phyloP scores from a whole-genome alignment of 2,797 vertebrate genomes.

The Rousettus madagascariensis region DNA sequence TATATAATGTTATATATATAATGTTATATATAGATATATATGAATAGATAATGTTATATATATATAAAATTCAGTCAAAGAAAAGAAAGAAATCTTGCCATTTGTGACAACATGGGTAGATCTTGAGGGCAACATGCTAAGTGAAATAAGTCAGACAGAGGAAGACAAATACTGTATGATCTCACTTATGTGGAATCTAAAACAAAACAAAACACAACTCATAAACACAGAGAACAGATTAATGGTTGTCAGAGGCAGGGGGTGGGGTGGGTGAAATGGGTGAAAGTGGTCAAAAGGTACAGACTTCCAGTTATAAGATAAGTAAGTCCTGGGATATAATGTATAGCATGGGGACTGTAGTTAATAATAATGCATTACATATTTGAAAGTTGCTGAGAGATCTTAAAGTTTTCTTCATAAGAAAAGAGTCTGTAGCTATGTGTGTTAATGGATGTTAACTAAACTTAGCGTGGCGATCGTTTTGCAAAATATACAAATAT shows the following conservation, averaged over 20 bases:
- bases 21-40: no score
- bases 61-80: not conserved
- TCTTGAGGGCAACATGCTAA: not conserved
- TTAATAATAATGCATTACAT: not conserved
- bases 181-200: not conserved
- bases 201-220: not conserved
- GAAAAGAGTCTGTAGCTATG: not conserved
- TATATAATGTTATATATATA: no score
- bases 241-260: not conserved
- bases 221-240: not conserved
- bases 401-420: not conserved
- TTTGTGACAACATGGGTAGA: not conserved
- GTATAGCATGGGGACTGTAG: not conserved
- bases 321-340: not conserved
- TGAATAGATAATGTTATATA: no score
- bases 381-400: not conserved
- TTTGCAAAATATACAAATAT: not conserved
- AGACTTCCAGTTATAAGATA: not conserved
- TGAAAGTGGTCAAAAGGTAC: not conserved
- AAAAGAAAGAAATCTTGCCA: not conserved
- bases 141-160: not conserved
- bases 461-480: not conserved
- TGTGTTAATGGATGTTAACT: not conserved
- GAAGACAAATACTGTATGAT: not conserved
- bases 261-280: not conserved